Percentiles rank a stretch among this genome's conserved stretches.
Conservation (phyloP, 1,140 invertebrate species). For the Drosophila sulfurigaster region DNA sequence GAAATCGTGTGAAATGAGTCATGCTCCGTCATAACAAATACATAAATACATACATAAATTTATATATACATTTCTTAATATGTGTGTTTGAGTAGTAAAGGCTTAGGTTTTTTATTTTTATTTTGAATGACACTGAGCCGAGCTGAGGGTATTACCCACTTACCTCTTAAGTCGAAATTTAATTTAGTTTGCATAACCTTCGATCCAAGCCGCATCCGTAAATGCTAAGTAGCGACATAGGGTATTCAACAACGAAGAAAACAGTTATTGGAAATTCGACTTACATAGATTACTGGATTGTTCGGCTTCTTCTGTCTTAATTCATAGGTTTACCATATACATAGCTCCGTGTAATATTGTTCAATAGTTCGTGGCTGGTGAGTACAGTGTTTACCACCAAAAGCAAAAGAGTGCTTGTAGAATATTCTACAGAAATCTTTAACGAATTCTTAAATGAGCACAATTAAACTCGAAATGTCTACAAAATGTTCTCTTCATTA, state of each 20-base stretch:
- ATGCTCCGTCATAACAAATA: slow-evolving; percentile 16
- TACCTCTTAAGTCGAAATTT: slow-evolving; percentile 46
- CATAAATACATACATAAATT: not conserved
- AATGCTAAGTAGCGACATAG: not conserved
- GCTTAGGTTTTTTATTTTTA: slow-evolving; percentile 6
- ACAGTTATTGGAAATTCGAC: too few species aligned
- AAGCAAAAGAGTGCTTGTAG: too few species aligned
- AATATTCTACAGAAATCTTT: too few species aligned
- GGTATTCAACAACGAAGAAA: too few species aligned
- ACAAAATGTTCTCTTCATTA: too few species aligned
- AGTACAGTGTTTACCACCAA: too few species aligned
- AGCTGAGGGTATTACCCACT: slow-evolving; percentile 49
- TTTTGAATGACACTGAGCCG: slow-evolving; percentile 26
- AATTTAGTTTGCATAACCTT: slow-evolving; percentile 39
- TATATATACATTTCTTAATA: slow-evolving; percentile 24
- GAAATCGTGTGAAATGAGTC: slow-evolving; percentile 59
- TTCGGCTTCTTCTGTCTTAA: too few species aligned
- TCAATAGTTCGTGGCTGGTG: too few species aligned
- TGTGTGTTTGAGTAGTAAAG: not conserved
- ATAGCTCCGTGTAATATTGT: not conserved
- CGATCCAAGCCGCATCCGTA: slow-evolving; percentile 12
- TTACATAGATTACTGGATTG: too few species aligned
- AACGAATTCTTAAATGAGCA: too few species aligned
- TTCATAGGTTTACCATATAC: not conserved
- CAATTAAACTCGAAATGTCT: too few species aligned